Base-by-base conservation (phyloP, 2,888 invertebrate genomes). In the Cetonia aurata region DNA sequence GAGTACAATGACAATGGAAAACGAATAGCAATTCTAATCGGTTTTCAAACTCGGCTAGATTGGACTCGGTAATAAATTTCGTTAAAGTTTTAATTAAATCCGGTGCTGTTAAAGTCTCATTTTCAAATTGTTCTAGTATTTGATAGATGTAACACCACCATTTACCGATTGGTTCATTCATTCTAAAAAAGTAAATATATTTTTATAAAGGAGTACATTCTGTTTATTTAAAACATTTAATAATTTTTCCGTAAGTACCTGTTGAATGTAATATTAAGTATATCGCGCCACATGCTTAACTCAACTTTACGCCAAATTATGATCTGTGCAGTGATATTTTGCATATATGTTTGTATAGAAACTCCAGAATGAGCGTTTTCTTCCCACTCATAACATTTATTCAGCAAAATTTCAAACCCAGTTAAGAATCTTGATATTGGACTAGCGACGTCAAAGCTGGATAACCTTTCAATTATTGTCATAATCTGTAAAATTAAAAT, bases 121-220 rank as follows among this genome's bases (percentile, higher is more conserved):
- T 83, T 13, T 81, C 82, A 79, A 90, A 92, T 46, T 90, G 89
- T 57, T 90, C 88, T 46, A 93, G 84, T 0, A 94, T 86, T 19
- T 90, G 89, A 81, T 93, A 96, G 55, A 98, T 83, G 82, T 94
- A 92, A 85, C 96, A 94, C 96, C 97, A 98, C 90, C 95, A 97
- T 81, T 93, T 94, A 74, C 92, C 89, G 0, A 93, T 90, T 72
- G 90, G 89, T 0, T 89, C 86, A 80, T 89, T 89, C 74, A 92
- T 87, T 78, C 91, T 91, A 79, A 67, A 66, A 68, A 59, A 46
- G 19, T 44, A 17, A 42, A 53, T 33, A 33, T 57, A 56, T 53
- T 15, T 19, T 19, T 13, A 6, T 62, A 62, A 12, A 44, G 4
- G 1, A 25, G 25, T 25, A 4, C 25, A 25, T 37, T 19, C 31